These are phyloP conservation scores for Petrolisthes cinctipes DNA, from an alignment of 2,888 invertebrate species.

Conservation along the genomic window DNA sequence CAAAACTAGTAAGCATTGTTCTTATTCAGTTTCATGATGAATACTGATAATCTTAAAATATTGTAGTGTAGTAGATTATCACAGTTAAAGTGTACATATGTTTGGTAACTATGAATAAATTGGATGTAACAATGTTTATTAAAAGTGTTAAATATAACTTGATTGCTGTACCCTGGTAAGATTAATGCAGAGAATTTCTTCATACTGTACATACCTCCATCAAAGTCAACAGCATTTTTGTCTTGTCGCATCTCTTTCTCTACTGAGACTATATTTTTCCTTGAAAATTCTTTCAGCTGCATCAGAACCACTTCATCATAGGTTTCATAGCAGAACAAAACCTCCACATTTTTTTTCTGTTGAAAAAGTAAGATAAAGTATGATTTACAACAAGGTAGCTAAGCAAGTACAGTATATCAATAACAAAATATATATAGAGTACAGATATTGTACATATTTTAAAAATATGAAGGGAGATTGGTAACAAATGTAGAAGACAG, in stretches of 20 bases:
- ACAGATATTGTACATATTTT: too few species aligned
- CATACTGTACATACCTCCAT: conserved; percentile 45
- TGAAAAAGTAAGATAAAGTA: not conserved
- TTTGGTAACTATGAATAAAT: too few species aligned
- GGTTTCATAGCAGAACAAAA: conserved; percentile 95
- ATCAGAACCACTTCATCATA: conserved; percentile 95
- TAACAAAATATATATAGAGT: too few species aligned
- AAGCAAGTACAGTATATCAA: too few species aligned
- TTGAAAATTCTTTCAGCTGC: conserved; percentile 86
- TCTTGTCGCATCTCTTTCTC: conserved; percentile 92
- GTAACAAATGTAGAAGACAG: not conserved
- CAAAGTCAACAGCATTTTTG: conserved; percentile 69
- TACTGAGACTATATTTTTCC: conserved; percentile 83
- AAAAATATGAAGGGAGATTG: not conserved
- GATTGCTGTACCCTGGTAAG: not conserved
- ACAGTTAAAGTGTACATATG: too few species aligned
- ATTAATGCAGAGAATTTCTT: not conserved
- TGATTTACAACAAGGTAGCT: too few species aligned
- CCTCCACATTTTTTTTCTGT: conserved; percentile 83
- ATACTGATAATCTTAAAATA: too few species aligned
- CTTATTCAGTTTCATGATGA: too few species aligned
- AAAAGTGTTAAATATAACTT: not conserved
- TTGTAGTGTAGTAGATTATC: too few species aligned
- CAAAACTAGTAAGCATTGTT: too few species aligned
- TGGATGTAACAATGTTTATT: too few species aligned